phyloP scores from a whole-genome alignment of 2,888 invertebrate species.

The Himalopsyche japonica region DNA sequence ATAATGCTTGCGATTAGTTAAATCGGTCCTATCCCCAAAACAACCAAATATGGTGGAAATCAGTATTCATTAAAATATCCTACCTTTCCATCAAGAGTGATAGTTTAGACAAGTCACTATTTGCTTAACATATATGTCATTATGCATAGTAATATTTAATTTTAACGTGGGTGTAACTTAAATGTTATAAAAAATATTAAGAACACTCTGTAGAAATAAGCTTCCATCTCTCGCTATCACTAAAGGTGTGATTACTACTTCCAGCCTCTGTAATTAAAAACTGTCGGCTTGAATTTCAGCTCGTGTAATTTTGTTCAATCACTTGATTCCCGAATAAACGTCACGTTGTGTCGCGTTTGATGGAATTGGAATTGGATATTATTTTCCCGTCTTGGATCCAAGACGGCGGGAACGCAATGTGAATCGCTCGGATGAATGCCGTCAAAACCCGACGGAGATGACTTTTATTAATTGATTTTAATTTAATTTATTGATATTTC shows the following conservation, averaged over 20 bases:
- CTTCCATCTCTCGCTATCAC: neutral
- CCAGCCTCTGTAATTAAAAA: conserved; percentile 10
- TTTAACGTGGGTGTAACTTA: too few species aligned
- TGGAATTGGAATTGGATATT: neutral
- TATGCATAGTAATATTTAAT: too few species aligned
- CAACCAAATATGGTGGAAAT: too few species aligned
- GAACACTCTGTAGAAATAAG: neutral
- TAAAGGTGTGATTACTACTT: neutral
- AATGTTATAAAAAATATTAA: neutral
- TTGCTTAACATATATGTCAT: too few species aligned
- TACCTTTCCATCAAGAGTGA: too few species aligned
- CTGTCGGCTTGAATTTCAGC: neutral
- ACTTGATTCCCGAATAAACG: neutral
- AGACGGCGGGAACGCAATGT: neutral
- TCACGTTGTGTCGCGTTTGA: neutral
- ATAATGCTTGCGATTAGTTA: too few species aligned
- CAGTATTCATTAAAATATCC: too few species aligned
- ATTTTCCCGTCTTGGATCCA: neutral
- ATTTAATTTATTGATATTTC: neutral
- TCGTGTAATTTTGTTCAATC: neutral
- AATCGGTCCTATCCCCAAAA: too few species aligned
- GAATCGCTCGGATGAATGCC: neutral
- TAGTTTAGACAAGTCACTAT: too few species aligned
- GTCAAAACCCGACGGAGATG: neutral
- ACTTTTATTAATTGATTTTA: neutral